Conservation (phyloP, 2,888 invertebrate species). For the Aspidapion aeneum region DNA sequence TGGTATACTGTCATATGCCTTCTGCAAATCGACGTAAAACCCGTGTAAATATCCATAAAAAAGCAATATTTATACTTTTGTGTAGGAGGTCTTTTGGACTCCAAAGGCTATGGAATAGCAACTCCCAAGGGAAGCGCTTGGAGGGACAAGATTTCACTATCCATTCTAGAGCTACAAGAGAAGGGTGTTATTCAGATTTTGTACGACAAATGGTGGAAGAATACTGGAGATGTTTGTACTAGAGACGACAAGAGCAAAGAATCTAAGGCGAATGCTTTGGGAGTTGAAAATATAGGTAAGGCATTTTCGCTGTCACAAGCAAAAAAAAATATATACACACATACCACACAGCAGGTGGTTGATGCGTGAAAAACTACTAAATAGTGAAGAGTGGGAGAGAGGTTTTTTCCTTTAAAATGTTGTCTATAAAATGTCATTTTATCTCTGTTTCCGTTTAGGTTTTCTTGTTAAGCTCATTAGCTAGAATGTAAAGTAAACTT, state of each 20-base stretch:
- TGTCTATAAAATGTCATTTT: no score
- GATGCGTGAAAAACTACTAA: no score
- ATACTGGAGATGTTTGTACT: slow-evolving; percentile 87
- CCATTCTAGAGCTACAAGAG: slow-evolving; percentile 92
- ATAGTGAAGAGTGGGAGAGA: not conserved
- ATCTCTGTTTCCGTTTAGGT: no score
- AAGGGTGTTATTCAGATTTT: slow-evolving; percentile 90
- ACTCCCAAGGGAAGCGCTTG: slow-evolving; percentile 94
- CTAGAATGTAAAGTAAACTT: no score
- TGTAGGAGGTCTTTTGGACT: slow-evolving; percentile 67
- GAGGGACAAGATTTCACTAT: slow-evolving; percentile 94
- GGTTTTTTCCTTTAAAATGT: slow-evolving; percentile 5
- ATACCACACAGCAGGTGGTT: not conserved
- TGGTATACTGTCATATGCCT: no score
- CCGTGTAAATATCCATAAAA: no score
- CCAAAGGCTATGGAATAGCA: slow-evolving; percentile 91
- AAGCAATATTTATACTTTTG: no score
- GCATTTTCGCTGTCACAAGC: not conserved
- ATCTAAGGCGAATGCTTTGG: slow-evolving; percentile 89
- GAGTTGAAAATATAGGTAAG: slow-evolving; percentile 82
- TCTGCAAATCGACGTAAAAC: no score
- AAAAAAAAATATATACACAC: no score
- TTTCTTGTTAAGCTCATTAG: no score
- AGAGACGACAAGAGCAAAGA: slow-evolving; percentile 86
- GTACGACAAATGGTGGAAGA: slow-evolving; percentile 99